Conservation (phyloP, 2,113 vertebrate genomes). For the Paraplagusia blochii region DNA sequence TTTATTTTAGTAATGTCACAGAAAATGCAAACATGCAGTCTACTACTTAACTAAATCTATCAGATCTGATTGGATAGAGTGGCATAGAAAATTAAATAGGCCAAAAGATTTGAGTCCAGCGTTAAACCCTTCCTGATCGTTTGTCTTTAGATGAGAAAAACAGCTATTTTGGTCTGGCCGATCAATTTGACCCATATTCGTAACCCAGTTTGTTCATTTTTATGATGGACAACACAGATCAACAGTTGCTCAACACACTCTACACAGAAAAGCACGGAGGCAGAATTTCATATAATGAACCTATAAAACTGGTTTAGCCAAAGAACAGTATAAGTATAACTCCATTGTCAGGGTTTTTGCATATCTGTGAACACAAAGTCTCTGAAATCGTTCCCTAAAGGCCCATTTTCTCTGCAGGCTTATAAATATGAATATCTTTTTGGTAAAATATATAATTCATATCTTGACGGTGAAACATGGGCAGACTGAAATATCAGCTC, state of each 20-base stretch:
- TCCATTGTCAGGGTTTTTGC: neutral
- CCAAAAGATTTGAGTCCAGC: slow-evolving; percentile 17
- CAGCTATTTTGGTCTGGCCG: neutral
- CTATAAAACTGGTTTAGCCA: neutral
- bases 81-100: slow-evolving; percentile 11
- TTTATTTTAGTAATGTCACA: no score
- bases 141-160: slow-evolving; percentile 43
- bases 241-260: no score
- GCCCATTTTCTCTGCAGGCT: slow-evolving; percentile 19
- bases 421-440: slow-evolving; percentile 41
- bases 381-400: slow-evolving; percentile 25
- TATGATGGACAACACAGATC: neutral
- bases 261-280: no score
- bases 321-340: slow-evolving; percentile 1
- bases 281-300: neutral
- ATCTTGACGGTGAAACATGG: slow-evolving; percentile 21
- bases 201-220: neutral
- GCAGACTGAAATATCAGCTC: slow-evolving; percentile 7
- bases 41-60: no score
- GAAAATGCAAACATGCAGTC: no score
- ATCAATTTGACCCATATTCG: slow-evolving; percentile 18
- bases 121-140: slow-evolving; percentile 38
- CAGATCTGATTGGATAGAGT: no score
- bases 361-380: slow-evolving; percentile 6
- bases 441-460: slow-evolving; percentile 42